Conservation (phyloP, 2,113 vertebrate species). For the Gavialis gangeticus region DNA sequence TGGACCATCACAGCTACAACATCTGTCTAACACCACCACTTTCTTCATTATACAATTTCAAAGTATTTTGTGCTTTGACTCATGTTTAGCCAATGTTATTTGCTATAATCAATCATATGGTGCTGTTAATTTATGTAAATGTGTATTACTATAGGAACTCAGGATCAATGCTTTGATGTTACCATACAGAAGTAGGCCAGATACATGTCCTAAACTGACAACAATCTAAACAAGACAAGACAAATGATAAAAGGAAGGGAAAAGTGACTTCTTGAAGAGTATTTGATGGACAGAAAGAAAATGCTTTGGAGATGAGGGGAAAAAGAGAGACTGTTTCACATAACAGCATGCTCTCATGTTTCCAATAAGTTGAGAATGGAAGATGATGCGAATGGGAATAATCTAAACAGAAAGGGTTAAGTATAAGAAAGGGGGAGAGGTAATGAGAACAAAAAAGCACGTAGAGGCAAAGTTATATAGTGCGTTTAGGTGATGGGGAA, state of each 20-base stretch:
- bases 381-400: background rate
- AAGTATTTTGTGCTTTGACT: background rate
- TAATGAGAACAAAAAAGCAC: background rate
- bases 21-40: no score
- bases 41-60: background rate
- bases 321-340: background rate
- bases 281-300: background rate
- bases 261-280: background rate
- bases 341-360: background rate
- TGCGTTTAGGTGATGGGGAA: background rate
- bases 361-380: background rate
- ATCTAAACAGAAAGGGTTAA: background rate
- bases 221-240: background rate
- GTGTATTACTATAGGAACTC: no score
- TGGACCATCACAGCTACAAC: no score
- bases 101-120: background rate
- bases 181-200: no score
- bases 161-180: background rate
- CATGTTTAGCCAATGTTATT: background rate
- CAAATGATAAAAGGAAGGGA: background rate
- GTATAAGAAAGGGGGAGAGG: background rate
- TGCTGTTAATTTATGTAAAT: background rate
- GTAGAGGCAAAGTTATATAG: background rate
- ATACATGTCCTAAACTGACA: background rate
- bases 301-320: background rate